Evolutionary conservation across 1,140 invertebrate species (phyloP).

Genomic region (Pseudobourletiella spinata): DNA sequence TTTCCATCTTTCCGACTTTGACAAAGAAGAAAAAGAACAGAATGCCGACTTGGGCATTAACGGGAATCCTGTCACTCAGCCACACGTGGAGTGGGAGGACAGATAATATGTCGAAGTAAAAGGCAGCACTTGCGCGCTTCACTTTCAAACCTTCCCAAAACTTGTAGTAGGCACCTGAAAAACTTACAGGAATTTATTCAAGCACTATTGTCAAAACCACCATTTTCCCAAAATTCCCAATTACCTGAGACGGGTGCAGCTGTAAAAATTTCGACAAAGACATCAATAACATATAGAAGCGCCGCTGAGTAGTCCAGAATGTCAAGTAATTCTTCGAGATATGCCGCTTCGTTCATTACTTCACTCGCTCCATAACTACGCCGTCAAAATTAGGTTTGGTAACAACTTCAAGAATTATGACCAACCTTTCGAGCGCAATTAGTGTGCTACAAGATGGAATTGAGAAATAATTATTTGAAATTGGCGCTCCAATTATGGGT

Average conservation of each 20-base stretch:
- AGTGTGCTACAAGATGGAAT: too few species aligned
- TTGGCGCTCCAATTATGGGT: too few species aligned
- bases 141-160: conserved; percentile 21
- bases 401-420: too few species aligned
- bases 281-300: conserved; percentile 24
- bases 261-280: conserved; percentile 25
- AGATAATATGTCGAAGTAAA: conserved; percentile 27
- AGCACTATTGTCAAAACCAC: background rate
- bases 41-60: background rate
- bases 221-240: background rate
- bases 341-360: too few species aligned
- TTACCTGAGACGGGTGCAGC: conserved; percentile 23
- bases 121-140: conserved; percentile 1
- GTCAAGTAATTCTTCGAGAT: too few species aligned
- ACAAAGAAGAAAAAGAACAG: background rate
- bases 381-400: too few species aligned
- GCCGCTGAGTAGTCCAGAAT: too few species aligned
- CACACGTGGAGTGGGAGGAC: conserved; percentile 16
- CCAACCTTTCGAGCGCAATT: too few species aligned
- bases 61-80: too few species aligned
- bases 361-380: too few species aligned
- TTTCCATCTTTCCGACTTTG: conserved; percentile 9
- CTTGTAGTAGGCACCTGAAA: conserved; percentile 28
- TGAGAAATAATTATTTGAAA: too few species aligned
- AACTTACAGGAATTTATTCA: background rate